Percentiles rank a stretch among this genome's conserved stretches.
phyloP scores from a whole-genome alignment of 2,797 vertebrate genomes.

The Urophycis tenuis region DNA sequence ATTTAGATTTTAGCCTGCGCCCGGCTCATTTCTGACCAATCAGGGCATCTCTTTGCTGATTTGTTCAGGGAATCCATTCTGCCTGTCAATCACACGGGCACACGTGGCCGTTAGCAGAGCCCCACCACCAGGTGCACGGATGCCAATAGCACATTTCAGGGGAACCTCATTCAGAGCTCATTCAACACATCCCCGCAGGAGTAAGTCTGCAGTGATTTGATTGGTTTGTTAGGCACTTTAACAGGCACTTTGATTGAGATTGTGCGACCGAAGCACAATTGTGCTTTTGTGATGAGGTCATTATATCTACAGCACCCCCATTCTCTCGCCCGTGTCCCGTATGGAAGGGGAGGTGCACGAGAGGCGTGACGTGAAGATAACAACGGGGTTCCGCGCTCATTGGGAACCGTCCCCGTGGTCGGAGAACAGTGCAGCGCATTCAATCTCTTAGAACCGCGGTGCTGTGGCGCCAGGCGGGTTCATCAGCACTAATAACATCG shows the following conservation, averaged over 20 bases:
- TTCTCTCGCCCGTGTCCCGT: not conserved
- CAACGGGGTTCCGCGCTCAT: constrained; percentile 8
- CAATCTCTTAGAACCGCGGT: constrained; percentile 36
- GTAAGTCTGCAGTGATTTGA: too few relatives aligned
- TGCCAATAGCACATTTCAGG: not conserved
- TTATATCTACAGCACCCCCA: not conserved
- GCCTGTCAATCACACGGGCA: not conserved
- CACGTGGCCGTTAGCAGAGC: not conserved
- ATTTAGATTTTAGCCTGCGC: not conserved
- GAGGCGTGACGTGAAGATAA: too few relatives aligned
- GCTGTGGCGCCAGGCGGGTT: constrained; percentile 22
- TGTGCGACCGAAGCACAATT: not conserved
- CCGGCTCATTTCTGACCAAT: not conserved
- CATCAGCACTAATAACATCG: constrained; percentile 36
- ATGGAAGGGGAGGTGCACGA: not conserved
- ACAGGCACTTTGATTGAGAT: not conserved
- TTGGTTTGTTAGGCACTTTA: not conserved
- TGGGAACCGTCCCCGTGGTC: constrained; percentile 36
- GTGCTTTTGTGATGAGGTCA: not conserved
- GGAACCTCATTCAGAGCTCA: not conserved
- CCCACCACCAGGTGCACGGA: too few relatives aligned
- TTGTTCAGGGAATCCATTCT: not conserved
- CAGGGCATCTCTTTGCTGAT: not conserved
- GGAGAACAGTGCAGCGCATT: constrained; percentile 1
- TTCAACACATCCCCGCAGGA: not conserved